Evolutionary conservation across 2,113 vertebrate species (phyloP).

Genomic region (Piaya cayana): DNA sequence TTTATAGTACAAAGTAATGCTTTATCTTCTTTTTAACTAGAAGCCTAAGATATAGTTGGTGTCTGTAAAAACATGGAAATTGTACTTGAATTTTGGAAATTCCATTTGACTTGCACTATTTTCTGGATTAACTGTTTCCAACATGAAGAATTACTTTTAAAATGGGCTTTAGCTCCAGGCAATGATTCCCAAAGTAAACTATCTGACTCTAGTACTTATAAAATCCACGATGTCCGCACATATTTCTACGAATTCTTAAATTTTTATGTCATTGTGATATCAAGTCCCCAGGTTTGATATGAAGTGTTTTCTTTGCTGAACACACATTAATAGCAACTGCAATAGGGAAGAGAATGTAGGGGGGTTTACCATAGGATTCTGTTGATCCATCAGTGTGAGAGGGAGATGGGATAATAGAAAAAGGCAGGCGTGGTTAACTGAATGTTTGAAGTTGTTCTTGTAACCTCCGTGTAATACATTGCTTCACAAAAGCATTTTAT

Average conservation of each 20-base stretch:
- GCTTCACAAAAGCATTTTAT: not conserved
- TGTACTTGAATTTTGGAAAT: not conserved
- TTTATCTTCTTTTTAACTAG: not conserved
- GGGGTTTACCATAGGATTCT: not conserved
- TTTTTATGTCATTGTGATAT: not conserved
- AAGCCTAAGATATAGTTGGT: not conserved
- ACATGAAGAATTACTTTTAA: not conserved
- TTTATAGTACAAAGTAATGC: not conserved
- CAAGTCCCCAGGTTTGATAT: not conserved
- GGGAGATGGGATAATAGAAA: not conserved
- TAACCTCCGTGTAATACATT: not conserved
- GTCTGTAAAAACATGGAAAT: not conserved
- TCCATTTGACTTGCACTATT: not conserved
- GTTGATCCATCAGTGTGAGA: not conserved
- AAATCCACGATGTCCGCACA: not conserved
- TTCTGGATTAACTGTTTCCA: not conserved
- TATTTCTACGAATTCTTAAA: not conserved
- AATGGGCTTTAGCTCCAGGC: not conserved
- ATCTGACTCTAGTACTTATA: not conserved
- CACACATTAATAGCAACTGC: not conserved
- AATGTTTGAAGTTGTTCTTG: not conserved
- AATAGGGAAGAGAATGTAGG: not conserved
- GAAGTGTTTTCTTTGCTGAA: not conserved
- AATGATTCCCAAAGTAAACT: not conserved
- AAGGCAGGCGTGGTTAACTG: not conserved